Conservation (phyloP, 2,888 invertebrate species). For the Drosophila nigricruria region DNA sequence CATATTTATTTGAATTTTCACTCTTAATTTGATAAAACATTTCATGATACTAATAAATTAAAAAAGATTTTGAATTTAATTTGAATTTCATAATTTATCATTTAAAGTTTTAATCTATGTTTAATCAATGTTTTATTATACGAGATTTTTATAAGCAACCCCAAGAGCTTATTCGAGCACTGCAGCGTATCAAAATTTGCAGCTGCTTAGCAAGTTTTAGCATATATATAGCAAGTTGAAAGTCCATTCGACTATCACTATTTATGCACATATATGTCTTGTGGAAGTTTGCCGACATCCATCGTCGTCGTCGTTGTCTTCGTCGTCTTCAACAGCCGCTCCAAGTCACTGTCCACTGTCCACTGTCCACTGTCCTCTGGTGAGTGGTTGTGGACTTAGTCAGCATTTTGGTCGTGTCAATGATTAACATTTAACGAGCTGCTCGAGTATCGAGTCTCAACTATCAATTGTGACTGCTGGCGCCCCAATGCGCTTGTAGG, state of each 20-base stretch:
- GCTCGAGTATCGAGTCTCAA: constrained; percentile 39
- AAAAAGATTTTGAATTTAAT: too few species aligned
- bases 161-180: not conserved
- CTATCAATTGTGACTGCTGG: constrained; percentile 42
- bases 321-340: constrained; percentile 30
- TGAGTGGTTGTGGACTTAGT: constrained; percentile 59
- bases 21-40: too few species aligned
- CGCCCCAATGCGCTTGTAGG: constrained; percentile 58
- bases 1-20: too few species aligned
- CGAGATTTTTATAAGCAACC: not conserved
- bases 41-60: too few species aligned
- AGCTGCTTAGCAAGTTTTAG: not conserved
- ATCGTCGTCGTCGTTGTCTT: constrained; percentile 1
- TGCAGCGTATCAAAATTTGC: constrained; percentile 11
- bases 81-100: too few species aligned
- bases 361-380: constrained; percentile 30
- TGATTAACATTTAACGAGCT: constrained; percentile 78
- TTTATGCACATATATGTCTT: constrained; percentile 18
- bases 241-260: constrained; percentile 12
- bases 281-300: constrained; percentile 46
- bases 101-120: not conserved
- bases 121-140: not conserved
- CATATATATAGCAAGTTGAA: constrained; percentile 13
- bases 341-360: constrained; percentile 32
- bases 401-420: constrained; percentile 77